Evolutionary conservation across 2,888 invertebrate species (phyloP), one percentile per base, ranked within the genome.

Genomic region (Osmoderma eremita): DNA sequence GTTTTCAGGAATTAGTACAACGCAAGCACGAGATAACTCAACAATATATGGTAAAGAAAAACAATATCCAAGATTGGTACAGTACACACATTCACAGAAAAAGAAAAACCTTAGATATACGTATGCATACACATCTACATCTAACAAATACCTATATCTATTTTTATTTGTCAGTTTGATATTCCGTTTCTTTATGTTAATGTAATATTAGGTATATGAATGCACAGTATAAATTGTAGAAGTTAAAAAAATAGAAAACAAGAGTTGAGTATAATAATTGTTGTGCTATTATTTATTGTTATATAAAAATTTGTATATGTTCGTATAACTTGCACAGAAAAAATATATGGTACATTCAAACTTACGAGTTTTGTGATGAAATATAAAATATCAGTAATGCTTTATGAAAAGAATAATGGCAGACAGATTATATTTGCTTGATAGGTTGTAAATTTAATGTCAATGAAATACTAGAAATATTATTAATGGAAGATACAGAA

Each of bases 141-240:
- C 58, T 61, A 61, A 61, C 45, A 10, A 61, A 61, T 45, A 64
- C 63, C 53, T 64, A 64, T 53, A 45, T 18, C 63, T 64, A 64
- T 53, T 64, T 38, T 66, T 66, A 66, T 66, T 66, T 66, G 65
- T 66, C 65, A 49, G 50, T 66, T 58, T 64, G 53, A 50, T 64
- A 64, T 64, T 64, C 53, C 53, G 42, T 64, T 64, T 50, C 41
- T 49, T 58, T 66, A 61, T 61, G 36, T 61, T 42, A 54, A 58
- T 56, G n/a, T n/a, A n/a, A 45, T 45, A 61, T 30, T 41, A 61
- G 13, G 45, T 61, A 45, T 61, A 61, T 41, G 30, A 15, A 56
- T 12, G 56, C 56, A 61, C 48, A 42, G 45, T 45, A 24, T 30
- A 30, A 30, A 48, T 61, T 61, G 45, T 61, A 61, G 12, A 22